Conservation (phyloP, 2,797 vertebrate genomes). For the Spheniscus humboldti region DNA sequence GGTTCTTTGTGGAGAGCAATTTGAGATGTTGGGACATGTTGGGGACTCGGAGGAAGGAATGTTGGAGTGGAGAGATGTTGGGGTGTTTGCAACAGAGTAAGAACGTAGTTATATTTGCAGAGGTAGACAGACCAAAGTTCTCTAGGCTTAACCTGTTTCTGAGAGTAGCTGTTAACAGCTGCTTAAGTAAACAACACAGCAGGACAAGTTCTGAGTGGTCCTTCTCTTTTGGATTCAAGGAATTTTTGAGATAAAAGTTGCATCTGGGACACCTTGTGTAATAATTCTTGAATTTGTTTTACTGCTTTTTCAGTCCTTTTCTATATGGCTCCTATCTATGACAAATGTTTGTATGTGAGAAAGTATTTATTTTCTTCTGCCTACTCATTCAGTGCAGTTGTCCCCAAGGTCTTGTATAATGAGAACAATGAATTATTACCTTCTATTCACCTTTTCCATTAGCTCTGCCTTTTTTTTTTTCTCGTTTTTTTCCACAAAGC, state of each 20-base stretch:
- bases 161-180: not conserved
- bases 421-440: constrained; percentile 25
- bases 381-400: constrained; percentile 10
- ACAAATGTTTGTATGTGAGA: not conserved
- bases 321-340: constrained; percentile 4
- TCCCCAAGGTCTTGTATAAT: constrained; percentile 26
- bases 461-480: not conserved
- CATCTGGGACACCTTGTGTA: not conserved
- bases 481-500: not conserved
- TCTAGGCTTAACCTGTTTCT: not conserved
- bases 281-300: constrained; percentile 4
- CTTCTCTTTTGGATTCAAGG: not conserved
- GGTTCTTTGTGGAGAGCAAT: not conserved
- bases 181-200: not conserved
- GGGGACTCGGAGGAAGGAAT: not conserved
- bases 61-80: not conserved
- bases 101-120: rapidly evolving
- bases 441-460: constrained; percentile 26
- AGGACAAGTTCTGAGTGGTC: not conserved
- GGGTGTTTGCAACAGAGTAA: not conserved
- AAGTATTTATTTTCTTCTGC: constrained; percentile 30
- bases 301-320: not conserved
- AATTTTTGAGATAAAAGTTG: not conserved
- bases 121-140: not conserved
- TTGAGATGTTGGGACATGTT: not conserved